These are phyloP conservation scores for Asbolus verrucosus DNA, from an alignment of 1,140 invertebrate species.

Conservation along the genomic window DNA sequence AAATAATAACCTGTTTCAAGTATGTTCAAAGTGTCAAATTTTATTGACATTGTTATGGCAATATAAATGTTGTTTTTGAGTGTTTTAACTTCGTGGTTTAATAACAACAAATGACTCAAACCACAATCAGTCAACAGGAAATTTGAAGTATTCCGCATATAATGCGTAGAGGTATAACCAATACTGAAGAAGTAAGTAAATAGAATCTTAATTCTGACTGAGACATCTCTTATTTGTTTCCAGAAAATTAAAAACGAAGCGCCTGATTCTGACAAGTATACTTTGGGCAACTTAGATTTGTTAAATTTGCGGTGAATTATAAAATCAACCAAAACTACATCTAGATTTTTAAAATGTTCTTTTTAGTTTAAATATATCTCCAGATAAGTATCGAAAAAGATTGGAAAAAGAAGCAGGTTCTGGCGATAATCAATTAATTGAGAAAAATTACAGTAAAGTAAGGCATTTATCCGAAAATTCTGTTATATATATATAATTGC, in stretches of 20 bases:
- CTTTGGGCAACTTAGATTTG: slow-evolving; percentile 54
- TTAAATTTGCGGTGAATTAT: slow-evolving; percentile 54
- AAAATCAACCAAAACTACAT: not conserved
- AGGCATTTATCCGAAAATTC: not conserved
- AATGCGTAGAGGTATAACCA: slow-evolving; percentile 54
- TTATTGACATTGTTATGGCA: slow-evolving; percentile 5
- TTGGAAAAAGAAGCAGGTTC: not conserved
- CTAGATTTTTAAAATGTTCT: not conserved
- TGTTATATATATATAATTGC: not conserved
- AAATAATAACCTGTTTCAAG: too few relatives aligned
- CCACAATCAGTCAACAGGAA: slow-evolving; percentile 1
- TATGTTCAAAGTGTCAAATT: not conserved
- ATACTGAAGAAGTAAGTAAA: slow-evolving; percentile 46
- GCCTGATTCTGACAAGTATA: slow-evolving; percentile 47
- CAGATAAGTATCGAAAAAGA: slow-evolving; percentile 1
- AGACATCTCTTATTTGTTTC: slow-evolving; percentile 8
- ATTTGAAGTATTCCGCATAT: slow-evolving; percentile 44
- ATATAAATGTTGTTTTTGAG: slow-evolving; percentile 3
- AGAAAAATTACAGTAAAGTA: not conserved
- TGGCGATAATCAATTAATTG: not conserved
- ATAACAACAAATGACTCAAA: not conserved
- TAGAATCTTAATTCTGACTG: not conserved
- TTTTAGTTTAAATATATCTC: slow-evolving; percentile 8
- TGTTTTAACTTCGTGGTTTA: not conserved
- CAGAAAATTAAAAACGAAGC: slow-evolving; percentile 45